Evolutionary conservation across 1,140 invertebrate genomes (phyloP).

Genomic region (Trigoniulus corallinus): DNA sequence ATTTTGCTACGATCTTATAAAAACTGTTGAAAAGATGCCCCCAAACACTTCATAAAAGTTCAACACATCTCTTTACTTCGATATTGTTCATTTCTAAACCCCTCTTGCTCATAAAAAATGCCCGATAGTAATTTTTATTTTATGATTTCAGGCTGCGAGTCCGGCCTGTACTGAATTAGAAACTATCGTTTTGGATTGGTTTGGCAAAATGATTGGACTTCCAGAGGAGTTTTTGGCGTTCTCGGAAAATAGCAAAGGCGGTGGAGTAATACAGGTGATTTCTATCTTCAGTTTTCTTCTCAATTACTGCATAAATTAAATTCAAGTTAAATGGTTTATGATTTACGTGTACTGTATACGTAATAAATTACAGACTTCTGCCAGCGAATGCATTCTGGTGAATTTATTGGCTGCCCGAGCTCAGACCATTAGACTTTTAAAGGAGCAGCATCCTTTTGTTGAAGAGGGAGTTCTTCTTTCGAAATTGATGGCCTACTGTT

Average conservation of each 20-base stretch:
- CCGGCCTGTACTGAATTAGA: slow-evolving; percentile 95
- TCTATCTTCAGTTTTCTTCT: neutral
- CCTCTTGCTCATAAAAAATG: neutral
- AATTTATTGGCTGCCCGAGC: slow-evolving; percentile 88
- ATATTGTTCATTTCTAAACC: too few species aligned
- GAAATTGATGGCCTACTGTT: slow-evolving; percentile 80
- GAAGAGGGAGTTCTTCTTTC: slow-evolving; percentile 88
- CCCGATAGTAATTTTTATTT: slow-evolving; percentile 5
- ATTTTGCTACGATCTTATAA: too few species aligned
- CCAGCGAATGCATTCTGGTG: slow-evolving; percentile 92
- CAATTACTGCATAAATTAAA: neutral
- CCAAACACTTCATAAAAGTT: too few species aligned
- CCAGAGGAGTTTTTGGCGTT: slow-evolving; percentile 72
- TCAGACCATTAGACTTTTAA: slow-evolving; percentile 75
- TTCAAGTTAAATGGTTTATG: neutral
- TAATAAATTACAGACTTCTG: slow-evolving; percentile 56
- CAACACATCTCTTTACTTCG: too few species aligned
- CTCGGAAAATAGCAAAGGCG: slow-evolving; percentile 63
- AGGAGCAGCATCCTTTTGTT: slow-evolving; percentile 71
- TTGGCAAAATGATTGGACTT: slow-evolving; percentile 80
- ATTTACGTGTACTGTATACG: neutral
- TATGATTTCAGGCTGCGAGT: slow-evolving; percentile 62
- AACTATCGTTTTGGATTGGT: slow-evolving; percentile 91
- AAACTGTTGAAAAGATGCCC: too few species aligned
- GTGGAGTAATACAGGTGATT: slow-evolving; percentile 77